Evolutionary conservation across 2,113 vertebrate species (phyloP).

Genomic region (Elephantulus edwardii): DNA sequence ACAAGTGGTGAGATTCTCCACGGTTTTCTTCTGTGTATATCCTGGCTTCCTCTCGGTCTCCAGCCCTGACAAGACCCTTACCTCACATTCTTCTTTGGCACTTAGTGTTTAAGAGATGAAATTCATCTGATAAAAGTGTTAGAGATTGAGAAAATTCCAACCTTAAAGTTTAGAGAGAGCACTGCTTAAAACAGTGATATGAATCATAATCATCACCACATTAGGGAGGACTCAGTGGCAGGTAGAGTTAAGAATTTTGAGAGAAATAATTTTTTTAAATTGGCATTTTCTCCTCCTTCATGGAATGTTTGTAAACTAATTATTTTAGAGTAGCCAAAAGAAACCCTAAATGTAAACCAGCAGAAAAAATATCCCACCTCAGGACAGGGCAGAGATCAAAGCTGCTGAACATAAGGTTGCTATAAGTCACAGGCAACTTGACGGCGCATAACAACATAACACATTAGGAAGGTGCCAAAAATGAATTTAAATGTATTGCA

Average conservation of each 20-base stretch:
- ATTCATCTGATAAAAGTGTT: neutral
- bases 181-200: neutral
- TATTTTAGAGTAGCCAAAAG: neutral
- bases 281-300: neutral
- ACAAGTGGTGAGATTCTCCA: neutral
- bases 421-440: too few relatives aligned
- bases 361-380: neutral
- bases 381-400: too few relatives aligned
- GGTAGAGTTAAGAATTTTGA: neutral
- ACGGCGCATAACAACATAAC: too few relatives aligned
- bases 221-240: neutral
- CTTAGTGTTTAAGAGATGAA: neutral
- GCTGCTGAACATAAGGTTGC: too few relatives aligned
- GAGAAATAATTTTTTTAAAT: neutral
- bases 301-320: neutral
- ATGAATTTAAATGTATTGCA: too few relatives aligned
- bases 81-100: neutral
- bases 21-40: neutral
- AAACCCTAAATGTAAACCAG: neutral
- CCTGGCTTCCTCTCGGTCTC: too few relatives aligned
- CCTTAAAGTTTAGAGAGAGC: neutral
- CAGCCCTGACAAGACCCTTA: too few relatives aligned
- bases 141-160: neutral
- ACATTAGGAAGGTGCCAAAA: too few relatives aligned
- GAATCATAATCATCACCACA: neutral